Base-by-base conservation (phyloP, 2,888 invertebrate genomes). In the Monoplex corrugatus region DNA sequence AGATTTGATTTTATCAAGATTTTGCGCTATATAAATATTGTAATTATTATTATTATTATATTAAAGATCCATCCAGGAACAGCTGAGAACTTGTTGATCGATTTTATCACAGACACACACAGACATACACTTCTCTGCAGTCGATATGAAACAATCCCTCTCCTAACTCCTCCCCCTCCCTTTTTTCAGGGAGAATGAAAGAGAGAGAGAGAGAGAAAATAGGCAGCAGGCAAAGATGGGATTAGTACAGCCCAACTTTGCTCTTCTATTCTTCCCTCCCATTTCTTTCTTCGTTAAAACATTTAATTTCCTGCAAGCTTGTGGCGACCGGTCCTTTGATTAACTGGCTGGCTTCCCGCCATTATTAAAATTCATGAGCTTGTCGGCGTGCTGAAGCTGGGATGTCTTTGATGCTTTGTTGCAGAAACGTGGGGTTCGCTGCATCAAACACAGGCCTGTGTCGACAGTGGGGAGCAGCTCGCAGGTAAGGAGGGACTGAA, bases 291-390 rank as follows among this genome's bases (percentile, higher is more conserved):
- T 88, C 68, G 88, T 88, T 87, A 83, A 88, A 88, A 82, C 83
- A 57, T 83, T 88, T 87, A 87, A 83, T 88, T 88, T 88, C 83
- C 88, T 88, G 57, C 68, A 80, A 68, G 68, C 87, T 44, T 32
- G 50, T n/a, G 35, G 68, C 83, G 19, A 88, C 68, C n/a, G 43
- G 88, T 13, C 87, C 45, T 63, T 82, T 88, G 63, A 82, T 68
- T 88, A 82, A 40, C 23, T 44, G 50, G 50, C 82, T 6, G 63
- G n/a, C 44, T 28, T 82, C 68, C 6, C 35, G 44, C n/a, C 63
- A 63, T 57, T 83, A 88, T 88, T 88, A 88, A 88, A 88, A 88
- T 88, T 88, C 88, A 88, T 88, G 88, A 88, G 88, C 28, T 75
- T 87, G 88, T 88, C 38, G 50, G 40, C 83, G 38, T 19, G 68